Conservation (phyloP, 1,140 invertebrate species). For the Zaprionus camerounensis region DNA sequence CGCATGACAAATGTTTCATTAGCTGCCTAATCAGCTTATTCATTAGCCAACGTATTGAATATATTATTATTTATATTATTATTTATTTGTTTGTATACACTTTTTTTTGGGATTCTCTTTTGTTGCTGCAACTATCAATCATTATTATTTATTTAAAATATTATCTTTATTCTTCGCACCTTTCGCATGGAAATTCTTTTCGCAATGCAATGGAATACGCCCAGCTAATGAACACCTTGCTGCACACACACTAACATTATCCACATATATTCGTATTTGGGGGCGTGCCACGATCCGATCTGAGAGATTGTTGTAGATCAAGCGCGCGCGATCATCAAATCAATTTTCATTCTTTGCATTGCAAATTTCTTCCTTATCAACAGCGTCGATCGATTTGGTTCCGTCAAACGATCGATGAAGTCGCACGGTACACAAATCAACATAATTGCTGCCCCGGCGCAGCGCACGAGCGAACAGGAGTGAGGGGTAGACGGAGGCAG, state of each 20-base stretch:
- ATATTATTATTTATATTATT: slow-evolving; percentile 17
- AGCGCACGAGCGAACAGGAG: slow-evolving; percentile 15
- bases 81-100: not conserved
- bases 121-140: slow-evolving; percentile 39
- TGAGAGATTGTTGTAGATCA: slow-evolving; percentile 20
- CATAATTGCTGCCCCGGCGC: slow-evolving; percentile 71
- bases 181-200: slow-evolving; percentile 24
- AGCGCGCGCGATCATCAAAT: slow-evolving; percentile 67
- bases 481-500: not conserved
- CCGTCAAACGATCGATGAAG: slow-evolving; percentile 50
- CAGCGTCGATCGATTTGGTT: slow-evolving; percentile 31
- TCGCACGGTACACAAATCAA: slow-evolving; percentile 72
- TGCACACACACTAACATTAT: slow-evolving; percentile 1
- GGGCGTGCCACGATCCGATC: slow-evolving; percentile 62
- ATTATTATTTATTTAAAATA: not conserved
- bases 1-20: slow-evolving; percentile 25
- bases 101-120: not conserved
- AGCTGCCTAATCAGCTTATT: slow-evolving; percentile 16
- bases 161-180: slow-evolving; percentile 20
- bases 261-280: slow-evolving; percentile 60
- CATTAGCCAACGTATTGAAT: slow-evolving; percentile 11
- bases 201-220: slow-evolving; percentile 21
- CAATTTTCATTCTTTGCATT: slow-evolving; percentile 81
- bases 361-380: slow-evolving; percentile 74
- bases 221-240: slow-evolving; percentile 53